Conservation (phyloP, 2,113 vertebrate species). For the Pachyramphus minor region DNA sequence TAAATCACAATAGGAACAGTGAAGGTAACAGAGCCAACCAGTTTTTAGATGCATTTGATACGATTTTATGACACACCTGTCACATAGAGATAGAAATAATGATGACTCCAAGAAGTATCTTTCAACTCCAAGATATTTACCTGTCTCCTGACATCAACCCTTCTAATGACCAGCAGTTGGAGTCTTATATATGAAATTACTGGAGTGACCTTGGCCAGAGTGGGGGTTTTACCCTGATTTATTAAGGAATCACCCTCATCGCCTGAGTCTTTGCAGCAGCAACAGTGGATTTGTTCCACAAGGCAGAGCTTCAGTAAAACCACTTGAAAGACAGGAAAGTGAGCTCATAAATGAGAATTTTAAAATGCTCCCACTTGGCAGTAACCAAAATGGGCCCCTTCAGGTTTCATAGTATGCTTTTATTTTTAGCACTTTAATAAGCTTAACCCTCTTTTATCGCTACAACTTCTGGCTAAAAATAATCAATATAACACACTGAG, state of each 20-base stretch:
- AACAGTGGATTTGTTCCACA: not conserved
- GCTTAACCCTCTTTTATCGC: not conserved
- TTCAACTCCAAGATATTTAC: not conserved
- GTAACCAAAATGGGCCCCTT: constrained; percentile 12
- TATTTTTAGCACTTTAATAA: constrained; percentile 42
- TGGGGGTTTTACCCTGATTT: not conserved
- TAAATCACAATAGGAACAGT: not conserved
- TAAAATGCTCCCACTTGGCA: not conserved
- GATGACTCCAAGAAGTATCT: not conserved
- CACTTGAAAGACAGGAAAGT: not conserved
- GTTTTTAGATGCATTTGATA: not conserved
- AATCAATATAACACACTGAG: not conserved
- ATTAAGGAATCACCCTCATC: not conserved
- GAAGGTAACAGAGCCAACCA: not conserved
- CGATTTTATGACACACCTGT: not conserved
- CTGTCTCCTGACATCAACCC: not conserved
- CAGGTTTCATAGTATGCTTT: not conserved
- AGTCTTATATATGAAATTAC: not conserved
- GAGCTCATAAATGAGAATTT: not conserved
- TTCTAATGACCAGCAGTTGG: not conserved
- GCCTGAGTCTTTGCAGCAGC: not conserved
- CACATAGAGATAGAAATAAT: not conserved
- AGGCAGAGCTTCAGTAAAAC: not conserved
- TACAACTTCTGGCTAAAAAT: constrained; percentile 9
- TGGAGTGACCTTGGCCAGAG: not conserved